Percentiles rank a stretch among this genome's conserved stretches.
Evolutionary conservation across 1,140 invertebrate genomes (phyloP).

Genomic region (Papilio glaucus): DNA sequence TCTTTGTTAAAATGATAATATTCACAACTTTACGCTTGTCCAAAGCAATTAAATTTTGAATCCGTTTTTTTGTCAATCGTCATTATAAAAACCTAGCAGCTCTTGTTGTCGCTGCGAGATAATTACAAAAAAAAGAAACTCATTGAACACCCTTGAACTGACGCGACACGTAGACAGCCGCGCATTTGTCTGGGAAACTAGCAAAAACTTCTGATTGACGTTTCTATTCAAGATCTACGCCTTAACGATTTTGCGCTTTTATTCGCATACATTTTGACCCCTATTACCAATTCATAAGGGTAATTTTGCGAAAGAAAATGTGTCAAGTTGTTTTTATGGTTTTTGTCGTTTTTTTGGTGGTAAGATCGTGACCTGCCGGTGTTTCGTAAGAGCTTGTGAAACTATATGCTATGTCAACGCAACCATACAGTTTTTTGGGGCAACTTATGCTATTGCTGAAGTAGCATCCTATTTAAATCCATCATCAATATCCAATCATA

Average conservation of each 20-base stretch:
- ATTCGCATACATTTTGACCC: background rate
- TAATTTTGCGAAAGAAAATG: slow-evolving; percentile 1
- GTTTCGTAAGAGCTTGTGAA: slow-evolving; percentile 31
- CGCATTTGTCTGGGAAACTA: slow-evolving; percentile 39
- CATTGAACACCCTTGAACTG: slow-evolving; percentile 40
- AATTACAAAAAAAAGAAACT: slow-evolving; percentile 43
- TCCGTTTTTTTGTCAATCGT: background rate
- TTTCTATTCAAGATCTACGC: slow-evolving; percentile 32
- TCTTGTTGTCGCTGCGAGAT: slow-evolving; percentile 9
- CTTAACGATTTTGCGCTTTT: slow-evolving; percentile 3
- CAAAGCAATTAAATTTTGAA: slow-evolving; percentile 8
- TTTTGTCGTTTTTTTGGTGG: slow-evolving; percentile 33
- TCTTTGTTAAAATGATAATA: background rate
- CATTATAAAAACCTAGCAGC: background rate
- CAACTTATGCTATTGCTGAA: no score
- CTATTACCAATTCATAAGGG: slow-evolving; percentile 2
- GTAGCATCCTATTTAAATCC: no score
- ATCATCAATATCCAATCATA: no score
- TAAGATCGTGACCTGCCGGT: slow-evolving; percentile 34
- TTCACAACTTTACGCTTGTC: slow-evolving; percentile 21
- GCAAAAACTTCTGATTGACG: slow-evolving; percentile 47
- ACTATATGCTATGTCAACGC: background rate
- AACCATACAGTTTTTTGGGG: background rate
- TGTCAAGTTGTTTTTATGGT: slow-evolving; percentile 29
- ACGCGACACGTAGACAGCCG: slow-evolving; percentile 36